A percentile compares a stretch with the other conserved stretches of the same genome.
Conservation (phyloP, 2,888 invertebrate genomes). For the Acanthoscelides obtectus region DNA sequence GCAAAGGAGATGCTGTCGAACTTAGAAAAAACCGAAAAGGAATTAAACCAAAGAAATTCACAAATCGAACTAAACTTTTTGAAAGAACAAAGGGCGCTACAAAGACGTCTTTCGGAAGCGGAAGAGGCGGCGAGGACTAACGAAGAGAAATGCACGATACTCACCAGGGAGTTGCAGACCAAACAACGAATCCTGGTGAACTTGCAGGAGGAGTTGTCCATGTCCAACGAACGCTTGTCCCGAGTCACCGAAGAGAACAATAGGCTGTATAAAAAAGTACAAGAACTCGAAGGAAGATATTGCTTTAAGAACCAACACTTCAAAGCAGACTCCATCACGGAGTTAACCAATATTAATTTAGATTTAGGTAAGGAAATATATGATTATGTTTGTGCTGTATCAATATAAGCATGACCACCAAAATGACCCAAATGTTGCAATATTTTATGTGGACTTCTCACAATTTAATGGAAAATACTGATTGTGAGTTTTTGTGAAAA, state of each 20-base stretch:
- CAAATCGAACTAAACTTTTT: constrained; percentile 69
- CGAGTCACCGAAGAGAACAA: constrained; percentile 77
- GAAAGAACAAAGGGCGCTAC: constrained; percentile 52
- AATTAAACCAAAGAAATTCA: constrained; percentile 64
- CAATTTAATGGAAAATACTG: too few species aligned
- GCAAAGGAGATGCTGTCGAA: constrained; percentile 72
- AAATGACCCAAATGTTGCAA: too few species aligned
- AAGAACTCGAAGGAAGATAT: constrained; percentile 63
- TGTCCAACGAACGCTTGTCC: constrained; percentile 61
- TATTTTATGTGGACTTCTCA: too few species aligned
- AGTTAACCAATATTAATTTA: constrained; percentile 73
- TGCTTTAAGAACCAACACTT: constrained; percentile 54
- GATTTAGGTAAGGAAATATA: constrained; percentile 44
- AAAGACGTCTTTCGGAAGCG: constrained; percentile 55
- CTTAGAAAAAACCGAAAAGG: constrained; percentile 74
- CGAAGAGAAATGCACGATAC: constrained; percentile 59
- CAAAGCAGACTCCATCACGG: constrained; percentile 70
- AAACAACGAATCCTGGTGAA: constrained; percentile 63
- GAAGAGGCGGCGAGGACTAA: constrained; percentile 65
- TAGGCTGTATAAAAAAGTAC: constrained; percentile 62
- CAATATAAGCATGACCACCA: too few species aligned
- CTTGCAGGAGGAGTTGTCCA: constrained; percentile 63
- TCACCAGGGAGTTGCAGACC: constrained; percentile 61
- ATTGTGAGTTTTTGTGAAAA: too few species aligned
- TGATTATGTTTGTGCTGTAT: too few species aligned